Evolutionary conservation across 2,888 invertebrate genomes (phyloP).

Genomic region (Meiosimyza platycephala): DNA sequence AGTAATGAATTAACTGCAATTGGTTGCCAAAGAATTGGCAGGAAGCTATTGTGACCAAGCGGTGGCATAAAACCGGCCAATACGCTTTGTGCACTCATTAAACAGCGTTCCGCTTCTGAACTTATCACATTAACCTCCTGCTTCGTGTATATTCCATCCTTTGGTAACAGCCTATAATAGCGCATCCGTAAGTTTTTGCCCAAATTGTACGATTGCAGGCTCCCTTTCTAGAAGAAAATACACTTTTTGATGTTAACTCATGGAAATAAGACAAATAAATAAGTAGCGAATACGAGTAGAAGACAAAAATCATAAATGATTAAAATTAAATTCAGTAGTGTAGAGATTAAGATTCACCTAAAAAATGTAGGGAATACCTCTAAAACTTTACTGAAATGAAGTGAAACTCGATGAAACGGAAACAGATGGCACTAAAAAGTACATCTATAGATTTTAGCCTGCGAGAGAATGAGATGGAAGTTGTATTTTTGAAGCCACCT

Average conservation of each 20-base stretch:
- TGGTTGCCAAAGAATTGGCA: constrained; percentile 82
- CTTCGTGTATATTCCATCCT: constrained; percentile 71
- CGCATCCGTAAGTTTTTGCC: constrained; percentile 78
- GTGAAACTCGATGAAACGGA: too few relatives aligned
- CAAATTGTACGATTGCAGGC: constrained; percentile 78
- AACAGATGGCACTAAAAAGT: too few relatives aligned
- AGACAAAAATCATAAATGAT: too few relatives aligned
- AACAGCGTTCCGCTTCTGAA: constrained; percentile 84
- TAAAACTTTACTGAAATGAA: too few relatives aligned
- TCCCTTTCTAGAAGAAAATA: constrained; percentile 74
- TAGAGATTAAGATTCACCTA: too few relatives aligned
- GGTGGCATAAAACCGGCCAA: constrained; percentile 77
- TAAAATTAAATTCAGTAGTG: too few relatives aligned
- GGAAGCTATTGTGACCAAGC: constrained; percentile 60
- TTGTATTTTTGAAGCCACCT: too few relatives aligned
- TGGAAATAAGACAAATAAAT: too few relatives aligned
- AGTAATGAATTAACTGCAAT: constrained; percentile 86
- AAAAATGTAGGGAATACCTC: too few relatives aligned
- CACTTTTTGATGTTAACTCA: background rate
- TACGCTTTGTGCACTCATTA: constrained; percentile 82
- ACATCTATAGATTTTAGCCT: too few relatives aligned
- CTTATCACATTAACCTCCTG: constrained; percentile 75
- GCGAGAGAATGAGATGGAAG: too few relatives aligned
- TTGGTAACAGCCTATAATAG: constrained; percentile 76
- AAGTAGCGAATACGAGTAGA: too few relatives aligned